Percentiles rank a stretch among this genome's conserved stretches.
Evolutionary conservation across 2,797 vertebrate genomes (phyloP).

Genomic region (Vultur gryphus): DNA sequence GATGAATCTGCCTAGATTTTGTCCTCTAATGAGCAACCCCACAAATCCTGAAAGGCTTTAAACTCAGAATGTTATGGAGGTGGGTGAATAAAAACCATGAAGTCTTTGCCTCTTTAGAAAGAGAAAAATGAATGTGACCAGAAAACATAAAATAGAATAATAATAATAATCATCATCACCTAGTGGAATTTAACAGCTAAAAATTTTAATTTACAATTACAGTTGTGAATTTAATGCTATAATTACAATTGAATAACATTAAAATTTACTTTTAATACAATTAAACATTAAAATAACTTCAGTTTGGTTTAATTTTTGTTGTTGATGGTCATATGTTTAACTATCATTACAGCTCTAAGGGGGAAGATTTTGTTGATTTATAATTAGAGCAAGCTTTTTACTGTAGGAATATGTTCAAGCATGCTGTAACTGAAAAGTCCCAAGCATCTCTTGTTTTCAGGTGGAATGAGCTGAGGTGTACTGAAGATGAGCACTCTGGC

Average conservation of each 20-base stretch:
- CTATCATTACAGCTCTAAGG: neutral
- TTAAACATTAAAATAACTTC: neutral
- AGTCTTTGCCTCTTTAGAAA: neutral
- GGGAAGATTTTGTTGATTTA: neutral
- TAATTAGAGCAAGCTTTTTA: neutral
- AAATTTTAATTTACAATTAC: neutral
- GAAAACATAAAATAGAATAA: neutral
- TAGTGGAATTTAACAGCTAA: neutral
- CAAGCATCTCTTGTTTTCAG: neutral
- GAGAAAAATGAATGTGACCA: neutral
- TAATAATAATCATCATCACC: neutral
- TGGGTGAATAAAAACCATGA: neutral
- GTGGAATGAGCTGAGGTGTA: neutral
- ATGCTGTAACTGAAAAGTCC: neutral
- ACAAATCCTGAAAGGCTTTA: neutral
- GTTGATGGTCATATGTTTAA: neutral
- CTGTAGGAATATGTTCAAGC: neutral
- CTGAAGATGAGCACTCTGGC: neutral
- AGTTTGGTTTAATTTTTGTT: neutral
- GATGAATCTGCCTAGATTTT: neutral
- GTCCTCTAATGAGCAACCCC: neutral
- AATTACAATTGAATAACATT: neutral
- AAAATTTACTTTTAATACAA: neutral
- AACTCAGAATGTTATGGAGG: neutral
- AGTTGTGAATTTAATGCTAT: neutral